These are phyloP conservation scores for Actinemys pallida DNA, from an alignment of 2,113 vertebrate species.

Conservation along the genomic window DNA sequence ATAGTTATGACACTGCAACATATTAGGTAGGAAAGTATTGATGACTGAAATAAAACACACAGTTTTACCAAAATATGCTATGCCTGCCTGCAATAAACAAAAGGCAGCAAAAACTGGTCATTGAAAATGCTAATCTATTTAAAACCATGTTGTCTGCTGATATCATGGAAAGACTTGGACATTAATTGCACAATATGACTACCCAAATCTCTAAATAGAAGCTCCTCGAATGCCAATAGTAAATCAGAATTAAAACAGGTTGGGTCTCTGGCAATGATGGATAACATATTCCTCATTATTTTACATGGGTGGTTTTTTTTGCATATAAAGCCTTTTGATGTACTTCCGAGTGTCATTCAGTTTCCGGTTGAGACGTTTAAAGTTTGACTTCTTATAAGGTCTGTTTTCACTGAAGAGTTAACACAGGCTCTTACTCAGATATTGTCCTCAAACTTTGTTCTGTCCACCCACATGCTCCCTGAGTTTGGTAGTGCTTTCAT, in stretches of 20 bases:
- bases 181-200: slow-evolving; percentile 53
- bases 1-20: not conserved
- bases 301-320: not conserved
- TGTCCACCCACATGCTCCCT: not conserved
- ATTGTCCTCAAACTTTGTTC: too few species aligned
- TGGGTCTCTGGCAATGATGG: slow-evolving; percentile 48
- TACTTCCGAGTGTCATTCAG: not conserved
- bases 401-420: too few species aligned
- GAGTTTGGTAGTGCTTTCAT: not conserved
- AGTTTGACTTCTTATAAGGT: too few species aligned
- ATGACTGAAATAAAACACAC: not conserved
- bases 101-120: not conserved
- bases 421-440: too few species aligned
- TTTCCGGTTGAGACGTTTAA: too few species aligned
- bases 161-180: slow-evolving; percentile 29
- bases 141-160: slow-evolving; percentile 31
- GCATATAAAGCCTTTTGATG: slow-evolving; percentile 29
- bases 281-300: slow-evolving; percentile 47
- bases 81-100: slow-evolving; percentile 2
- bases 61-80: slow-evolving; percentile 8
- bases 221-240: slow-evolving; percentile 48
- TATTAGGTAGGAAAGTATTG: not conserved
- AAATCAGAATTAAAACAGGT: slow-evolving; percentile 60
- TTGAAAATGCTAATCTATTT: slow-evolving; percentile 48
- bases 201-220: slow-evolving; percentile 54